Conservation (phyloP, 2,797 vertebrate genomes). For the Sebastiscus albofasciatus region DNA sequence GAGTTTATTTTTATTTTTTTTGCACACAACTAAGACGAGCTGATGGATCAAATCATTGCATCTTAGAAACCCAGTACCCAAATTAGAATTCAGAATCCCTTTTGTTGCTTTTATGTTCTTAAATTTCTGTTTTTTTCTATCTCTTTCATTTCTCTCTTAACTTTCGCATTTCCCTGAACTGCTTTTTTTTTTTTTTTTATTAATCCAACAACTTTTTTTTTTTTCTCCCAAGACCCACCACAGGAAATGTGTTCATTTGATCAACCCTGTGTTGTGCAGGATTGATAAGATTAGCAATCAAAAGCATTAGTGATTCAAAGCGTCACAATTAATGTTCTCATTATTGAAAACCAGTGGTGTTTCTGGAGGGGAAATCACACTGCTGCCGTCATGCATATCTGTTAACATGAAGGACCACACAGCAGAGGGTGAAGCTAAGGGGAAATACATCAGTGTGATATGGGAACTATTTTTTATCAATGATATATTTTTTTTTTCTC, state of each 20-base stretch:
- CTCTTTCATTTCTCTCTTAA: constrained; percentile 41
- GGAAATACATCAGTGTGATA: constrained; percentile 23
- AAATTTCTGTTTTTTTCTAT: not conserved
- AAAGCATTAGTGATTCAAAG: constrained; percentile 73
- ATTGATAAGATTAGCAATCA: constrained; percentile 80
- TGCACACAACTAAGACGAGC: not conserved
- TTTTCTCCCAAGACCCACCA: constrained; percentile 56
- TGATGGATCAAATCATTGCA: constrained; percentile 10
- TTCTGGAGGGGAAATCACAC: constrained; percentile 67
- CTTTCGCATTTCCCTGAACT: constrained; percentile 31
- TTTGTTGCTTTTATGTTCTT: constrained; percentile 36
- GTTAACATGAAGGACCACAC: constrained; percentile 63
- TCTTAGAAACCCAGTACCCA: constrained; percentile 12
- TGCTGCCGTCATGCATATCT: constrained; percentile 60
- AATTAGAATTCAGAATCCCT: constrained; percentile 9
- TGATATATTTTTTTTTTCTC: constrained; percentile 3
- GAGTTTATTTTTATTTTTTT: not conserved
- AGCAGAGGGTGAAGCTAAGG: constrained; percentile 50
- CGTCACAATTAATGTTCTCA: constrained; percentile 63
- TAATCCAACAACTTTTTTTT: constrained; percentile 39
- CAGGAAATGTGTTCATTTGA: constrained; percentile 77
- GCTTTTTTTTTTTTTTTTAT: constrained; percentile 27
- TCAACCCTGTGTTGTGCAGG: constrained; percentile 72
- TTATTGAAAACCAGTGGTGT: constrained; percentile 66
- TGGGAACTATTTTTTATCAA: constrained; percentile 28